A percentile compares a stretch with the other conserved stretches of the same genome.
phyloP scores from a whole-genome alignment of 2,888 invertebrate genomes.

The Rhogogaster chlorosoma region DNA sequence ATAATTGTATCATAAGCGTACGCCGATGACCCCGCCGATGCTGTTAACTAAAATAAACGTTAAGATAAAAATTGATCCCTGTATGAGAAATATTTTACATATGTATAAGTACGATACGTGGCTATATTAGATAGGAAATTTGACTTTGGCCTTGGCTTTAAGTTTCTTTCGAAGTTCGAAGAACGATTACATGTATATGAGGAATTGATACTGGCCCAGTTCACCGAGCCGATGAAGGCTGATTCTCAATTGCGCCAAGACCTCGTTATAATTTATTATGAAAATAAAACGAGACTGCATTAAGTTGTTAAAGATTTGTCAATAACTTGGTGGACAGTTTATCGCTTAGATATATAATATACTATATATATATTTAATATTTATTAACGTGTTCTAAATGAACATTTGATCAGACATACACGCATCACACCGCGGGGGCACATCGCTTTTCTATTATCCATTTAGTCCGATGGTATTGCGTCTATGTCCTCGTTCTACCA shows the following conservation, averaged over 20 bases:
- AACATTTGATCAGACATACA: background rate
- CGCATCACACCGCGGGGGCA: background rate
- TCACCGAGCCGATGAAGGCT: background rate
- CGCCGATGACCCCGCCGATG: constrained; percentile 1
- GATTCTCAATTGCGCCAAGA: background rate
- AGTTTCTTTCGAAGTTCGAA: constrained; percentile 17
- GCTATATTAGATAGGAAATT: background rate
- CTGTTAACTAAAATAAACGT: background rate
- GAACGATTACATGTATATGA: background rate
- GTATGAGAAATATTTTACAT: background rate
- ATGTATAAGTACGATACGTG: background rate
- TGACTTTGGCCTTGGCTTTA: constrained; percentile 25
- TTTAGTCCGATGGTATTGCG: background rate
- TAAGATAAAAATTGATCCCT: background rate
- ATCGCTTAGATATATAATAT: background rate
- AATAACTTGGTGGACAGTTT: background rate
- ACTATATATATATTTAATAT: background rate
- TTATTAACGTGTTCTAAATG: constrained; percentile 12
- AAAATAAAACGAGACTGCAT: background rate
- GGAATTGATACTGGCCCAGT: constrained; percentile 7
- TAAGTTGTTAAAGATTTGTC: background rate
- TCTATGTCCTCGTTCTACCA: background rate
- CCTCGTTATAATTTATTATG: background rate
- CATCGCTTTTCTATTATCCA: background rate
- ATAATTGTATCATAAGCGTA: background rate